These are phyloP conservation scores for Lordiphosa stackelbergi DNA, from an alignment of 1,140 invertebrate genomes.

Conservation along the genomic window DNA sequence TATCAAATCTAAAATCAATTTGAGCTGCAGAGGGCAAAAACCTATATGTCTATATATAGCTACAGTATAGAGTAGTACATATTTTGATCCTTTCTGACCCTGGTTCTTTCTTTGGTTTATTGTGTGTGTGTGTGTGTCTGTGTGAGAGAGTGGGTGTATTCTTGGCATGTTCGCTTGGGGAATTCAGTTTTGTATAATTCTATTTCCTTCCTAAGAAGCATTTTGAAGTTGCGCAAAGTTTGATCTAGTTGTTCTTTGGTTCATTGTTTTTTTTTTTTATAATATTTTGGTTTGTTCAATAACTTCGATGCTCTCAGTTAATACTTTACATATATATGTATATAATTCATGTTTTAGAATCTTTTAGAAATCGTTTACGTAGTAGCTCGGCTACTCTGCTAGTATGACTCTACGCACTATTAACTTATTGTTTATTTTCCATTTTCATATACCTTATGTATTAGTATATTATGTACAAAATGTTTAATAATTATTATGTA, in stretches of 20 bases:
- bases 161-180: constrained; percentile 19
- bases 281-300: constrained; percentile 26
- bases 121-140: constrained; percentile 13
- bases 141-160: constrained; percentile 27
- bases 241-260: constrained; percentile 15
- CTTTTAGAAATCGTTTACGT: constrained; percentile 65
- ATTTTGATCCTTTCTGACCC: constrained; percentile 48
- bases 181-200: constrained; percentile 26
- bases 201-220: constrained; percentile 35
- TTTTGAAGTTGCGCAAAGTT: constrained; percentile 25
- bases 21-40: no score
- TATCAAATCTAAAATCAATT: no score
- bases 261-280: constrained; percentile 4
- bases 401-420: constrained; percentile 44
- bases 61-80: constrained; percentile 36
- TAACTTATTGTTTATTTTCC: constrained; percentile 16
- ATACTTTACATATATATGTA: constrained; percentile 52
- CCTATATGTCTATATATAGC: constrained; percentile 16
- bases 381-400: constrained; percentile 70
- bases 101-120: constrained; percentile 27
- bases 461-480: constrained; percentile 45
- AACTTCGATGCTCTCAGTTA: constrained; percentile 64
- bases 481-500: constrained; percentile 54
- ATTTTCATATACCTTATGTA: constrained; percentile 24
- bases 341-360: constrained; percentile 65